A percentile compares a stretch with the other conserved stretches of the same genome.
Evolutionary conservation across 2,113 vertebrate species (phyloP).

Genomic region (Phalacrocorax pelagicus): DNA sequence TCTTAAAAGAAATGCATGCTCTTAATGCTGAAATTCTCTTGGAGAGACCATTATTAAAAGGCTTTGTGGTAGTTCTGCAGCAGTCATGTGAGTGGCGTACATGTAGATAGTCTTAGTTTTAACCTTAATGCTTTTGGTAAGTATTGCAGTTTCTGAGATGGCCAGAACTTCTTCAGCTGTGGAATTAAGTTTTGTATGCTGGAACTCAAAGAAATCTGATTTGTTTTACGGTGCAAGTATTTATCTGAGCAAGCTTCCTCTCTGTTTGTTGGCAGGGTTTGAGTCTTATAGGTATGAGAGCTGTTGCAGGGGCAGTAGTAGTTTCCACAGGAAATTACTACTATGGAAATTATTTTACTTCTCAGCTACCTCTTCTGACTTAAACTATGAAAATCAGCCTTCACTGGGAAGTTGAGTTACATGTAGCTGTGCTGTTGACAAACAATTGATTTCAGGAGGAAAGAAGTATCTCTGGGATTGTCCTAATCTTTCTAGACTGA

Average conservation of each 20-base stretch:
- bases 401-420: not conserved
- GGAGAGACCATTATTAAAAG: not conserved
- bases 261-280: not conserved
- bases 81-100: not conserved
- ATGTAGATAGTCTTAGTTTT: not conserved
- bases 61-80: not conserved
- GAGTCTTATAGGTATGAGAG: not conserved
- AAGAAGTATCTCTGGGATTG: not conserved
- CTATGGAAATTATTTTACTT: not conserved
- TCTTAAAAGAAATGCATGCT: not conserved
- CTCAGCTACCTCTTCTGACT: not conserved
- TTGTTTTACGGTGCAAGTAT: not conserved
- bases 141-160: not conserved
- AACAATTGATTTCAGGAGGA: not conserved
- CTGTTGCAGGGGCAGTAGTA: not conserved
- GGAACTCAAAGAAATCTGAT: not conserved
- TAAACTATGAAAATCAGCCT: not conserved
- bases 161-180: not conserved
- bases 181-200: not conserved
- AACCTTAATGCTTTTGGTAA: not conserved
- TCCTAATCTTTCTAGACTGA: not conserved
- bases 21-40: not conserved
- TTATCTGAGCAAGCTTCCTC: not conserved
- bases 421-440: not conserved
- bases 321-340: not conserved